A percentile compares a stretch with the other conserved stretches of the same genome.
Conservation (phyloP, 64 coral and sea anemone genomes). For the Montipora cactus region DNA sequence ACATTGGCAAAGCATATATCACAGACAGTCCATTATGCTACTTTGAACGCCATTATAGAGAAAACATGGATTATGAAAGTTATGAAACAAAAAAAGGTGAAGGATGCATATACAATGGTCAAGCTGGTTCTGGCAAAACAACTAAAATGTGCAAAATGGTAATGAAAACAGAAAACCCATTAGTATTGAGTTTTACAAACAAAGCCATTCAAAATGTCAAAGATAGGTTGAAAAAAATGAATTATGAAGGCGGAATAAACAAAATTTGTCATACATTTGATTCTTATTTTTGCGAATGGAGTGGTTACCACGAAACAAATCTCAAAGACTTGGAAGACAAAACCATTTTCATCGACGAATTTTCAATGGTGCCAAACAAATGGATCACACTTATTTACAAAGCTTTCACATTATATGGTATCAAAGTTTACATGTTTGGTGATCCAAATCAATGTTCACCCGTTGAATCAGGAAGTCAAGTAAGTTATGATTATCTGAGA, state of each 20-base stretch:
- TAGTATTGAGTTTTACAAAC: neutral
- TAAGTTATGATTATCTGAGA: neutral
- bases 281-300: too few species aligned
- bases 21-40: neutral
- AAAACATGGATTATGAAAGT: neutral
- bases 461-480: neutral
- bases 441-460: neutral
- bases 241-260: too few species aligned
- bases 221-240: neutral
- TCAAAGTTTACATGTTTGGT: slow-evolving; percentile 8
- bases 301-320: too few species aligned
- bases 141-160: slow-evolving; percentile 41
- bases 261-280: too few species aligned
- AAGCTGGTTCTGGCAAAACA: slow-evolving; percentile 30
- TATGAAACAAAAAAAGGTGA: neutral
- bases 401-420: neutral
- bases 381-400: slow-evolving; percentile 23
- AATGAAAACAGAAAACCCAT: neutral
- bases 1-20: too few species aligned
- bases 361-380: slow-evolving; percentile 47
- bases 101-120: neutral
- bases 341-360: slow-evolving; percentile 53
- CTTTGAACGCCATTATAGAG: slow-evolving; percentile 49
- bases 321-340: neutral
- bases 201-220: slow-evolving; percentile 8